Base-by-base conservation (phyloP, 2,797 vertebrate genomes). In the Lepilemur septentrionalis region DNA sequence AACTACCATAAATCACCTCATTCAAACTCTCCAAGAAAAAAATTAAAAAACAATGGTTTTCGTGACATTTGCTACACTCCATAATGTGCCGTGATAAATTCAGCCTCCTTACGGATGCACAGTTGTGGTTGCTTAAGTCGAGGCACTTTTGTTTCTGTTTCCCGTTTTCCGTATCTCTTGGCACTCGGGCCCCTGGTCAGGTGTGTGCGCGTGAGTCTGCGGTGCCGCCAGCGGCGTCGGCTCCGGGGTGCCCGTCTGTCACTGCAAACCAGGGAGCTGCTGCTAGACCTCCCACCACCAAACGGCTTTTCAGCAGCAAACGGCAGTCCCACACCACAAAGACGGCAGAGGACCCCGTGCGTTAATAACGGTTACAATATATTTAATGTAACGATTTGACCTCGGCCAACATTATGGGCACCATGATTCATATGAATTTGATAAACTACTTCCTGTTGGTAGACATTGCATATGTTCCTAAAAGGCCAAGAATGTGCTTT, bases 1-100 rank as follows among this genome's bases (percentile, higher is more conserved):
- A 99, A 99, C 99, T 99, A 99, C 99, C 99, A 99, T 99, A 99
- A 99, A 99, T 99, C 99, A 99, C 99, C 99, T 99, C 99, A 99
- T 99, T 99, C 99, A 99, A 99, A 99, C 98, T 99, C 99, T 98
- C 98, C 97, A 96, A 97, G 98, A 99, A 99, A 99, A 98, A 98
- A 98, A 98, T 98, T 98, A 96, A 98, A 98, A 99, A 98, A 99
- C 99, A 99, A 99, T 98, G 98, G 98, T 98, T 98, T 99, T 99
- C 98, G 97, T 99, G 98, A 98, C 98, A 99, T 99, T 99, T 99
- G 98, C 99, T 98, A 98, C 98, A 98, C 99, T 98, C 98, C 95
- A 98, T 99, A 99, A 99, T 98, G 98, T 98, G 98, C 99, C 98
- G 98, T 99, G 99, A 99, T 99, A 98, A 99, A 99, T 99, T 98